Evolutionary conservation across 2,888 invertebrate species (phyloP), one percentile per base, ranked within the genome.

Genomic region (Phania funesta): DNA sequence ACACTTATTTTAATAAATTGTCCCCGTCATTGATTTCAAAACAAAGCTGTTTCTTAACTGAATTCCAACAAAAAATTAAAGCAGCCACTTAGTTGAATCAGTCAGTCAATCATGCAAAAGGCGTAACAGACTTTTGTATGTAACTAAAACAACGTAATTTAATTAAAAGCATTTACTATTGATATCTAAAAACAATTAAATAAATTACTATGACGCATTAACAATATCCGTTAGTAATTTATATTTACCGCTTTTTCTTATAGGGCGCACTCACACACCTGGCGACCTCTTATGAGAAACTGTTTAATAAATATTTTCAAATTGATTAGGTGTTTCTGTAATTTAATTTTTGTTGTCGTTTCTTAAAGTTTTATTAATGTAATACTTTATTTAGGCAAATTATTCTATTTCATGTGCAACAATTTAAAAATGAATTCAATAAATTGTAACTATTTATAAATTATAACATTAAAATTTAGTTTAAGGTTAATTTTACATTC

Each of bases 401-500:
- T 68, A 22, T 46, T 44, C 29, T 13, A 44, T 41, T 6, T 24
- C 20, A 48, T 68, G 29, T 46, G 48, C 13, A 41, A 46, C 38
- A 41, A 64, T 71, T 48, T 44, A 29, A 58, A 67, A 68, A 54
- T 50, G 62, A 56, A 68, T 68, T 62, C 35, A 48, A 60, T 58
- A 50, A 54, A 67, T 65, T 73, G 46, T 32, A 41, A 65, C 38
- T 46, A 38, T 58, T 73, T 16, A 9, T 22, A 76, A 64, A 46
- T 50, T 44, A 56, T 56, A 62, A 58, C 7, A 71, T n/a, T n/a
- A 58, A 41, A 56, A 82, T 82, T 58, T 82, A 78, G 82, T 78
- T 82, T 82, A 82, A 82, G 82, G 82, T 82, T 78, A 82, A 74
- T 73, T 77, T 81, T 50, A 73, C 74, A 74, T 78, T 81, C 73